Conservation (phyloP, 1,140 invertebrate species). For the Sarcophaga peregrina region DNA sequence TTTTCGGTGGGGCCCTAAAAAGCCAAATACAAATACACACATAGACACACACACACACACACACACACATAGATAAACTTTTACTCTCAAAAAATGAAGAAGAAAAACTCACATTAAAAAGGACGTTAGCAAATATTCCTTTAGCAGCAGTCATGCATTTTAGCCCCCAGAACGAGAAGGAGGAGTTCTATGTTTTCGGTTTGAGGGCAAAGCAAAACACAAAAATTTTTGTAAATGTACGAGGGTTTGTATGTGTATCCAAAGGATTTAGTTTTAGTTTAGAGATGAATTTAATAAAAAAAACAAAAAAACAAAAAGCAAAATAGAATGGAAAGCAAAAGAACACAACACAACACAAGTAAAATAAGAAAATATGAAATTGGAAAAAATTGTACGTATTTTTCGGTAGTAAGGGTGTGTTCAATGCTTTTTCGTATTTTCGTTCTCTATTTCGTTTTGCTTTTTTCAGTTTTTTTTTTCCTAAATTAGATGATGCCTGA, state of each 20-base stretch:
- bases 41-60: background rate
- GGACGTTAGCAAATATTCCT: background rate
- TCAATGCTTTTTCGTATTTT: slow-evolving; percentile 15
- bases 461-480: background rate
- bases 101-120: background rate
- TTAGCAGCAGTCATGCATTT: background rate
- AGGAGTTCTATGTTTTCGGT: too few species aligned
- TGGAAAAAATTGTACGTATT: slow-evolving; percentile 34
- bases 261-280: slow-evolving; percentile 23
- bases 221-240: background rate
- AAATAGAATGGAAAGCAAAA: background rate
- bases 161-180: too few species aligned
- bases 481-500: slow-evolving; percentile 5
- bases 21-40: background rate
- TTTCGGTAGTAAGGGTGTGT: slow-evolving; percentile 32
- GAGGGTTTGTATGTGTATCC: background rate
- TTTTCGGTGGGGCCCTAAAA: background rate
- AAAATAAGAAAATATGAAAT: slow-evolving; percentile 20
- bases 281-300: slow-evolving; percentile 8
- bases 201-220: background rate
- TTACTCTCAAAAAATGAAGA: too few species aligned
- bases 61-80: too few species aligned
- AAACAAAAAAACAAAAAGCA: background rate
- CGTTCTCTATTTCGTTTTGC: too few species aligned
- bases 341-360: background rate